A percentile compares a stretch with the other conserved stretches of the same genome.
phyloP scores from a whole-genome alignment of 2,888 invertebrate species.

The Euplexia lucipara region DNA sequence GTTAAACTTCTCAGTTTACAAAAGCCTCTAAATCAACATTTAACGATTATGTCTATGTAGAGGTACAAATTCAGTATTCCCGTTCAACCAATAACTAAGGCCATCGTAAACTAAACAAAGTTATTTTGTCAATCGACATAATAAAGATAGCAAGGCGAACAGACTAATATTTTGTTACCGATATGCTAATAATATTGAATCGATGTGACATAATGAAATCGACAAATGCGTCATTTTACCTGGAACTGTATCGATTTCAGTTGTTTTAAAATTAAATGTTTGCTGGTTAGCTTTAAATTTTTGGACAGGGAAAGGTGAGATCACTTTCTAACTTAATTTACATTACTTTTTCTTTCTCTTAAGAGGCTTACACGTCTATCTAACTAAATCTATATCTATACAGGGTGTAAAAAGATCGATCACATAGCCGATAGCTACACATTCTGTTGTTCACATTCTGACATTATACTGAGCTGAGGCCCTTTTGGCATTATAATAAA shows the following conservation, averaged over 20 bases:
- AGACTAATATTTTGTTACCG: constrained; percentile 50
- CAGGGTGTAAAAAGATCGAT: too few relatives aligned
- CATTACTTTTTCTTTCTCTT: too few relatives aligned
- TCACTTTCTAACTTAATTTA: too few relatives aligned
- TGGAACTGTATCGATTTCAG: background rate
- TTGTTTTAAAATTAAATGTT: too few relatives aligned
- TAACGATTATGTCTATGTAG: constrained; percentile 25
- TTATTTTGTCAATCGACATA: constrained; percentile 60
- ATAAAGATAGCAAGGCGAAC: constrained; percentile 55
- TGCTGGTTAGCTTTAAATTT: background rate
- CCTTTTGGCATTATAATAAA: too few relatives aligned
- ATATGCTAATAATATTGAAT: constrained; percentile 48
- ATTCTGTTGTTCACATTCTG: too few relatives aligned
- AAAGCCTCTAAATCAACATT: constrained; percentile 12
- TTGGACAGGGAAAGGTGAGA: background rate
- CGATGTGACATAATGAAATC: constrained; percentile 37
- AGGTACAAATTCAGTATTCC: constrained; percentile 21
- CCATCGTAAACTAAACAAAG: constrained; percentile 52
- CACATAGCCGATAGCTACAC: too few relatives aligned
- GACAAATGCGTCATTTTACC: constrained; percentile 26
- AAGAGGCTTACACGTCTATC: too few relatives aligned
- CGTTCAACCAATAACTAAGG: constrained; percentile 21
- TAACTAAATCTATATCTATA: too few relatives aligned
- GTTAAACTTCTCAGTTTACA: background rate
- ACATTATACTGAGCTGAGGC: too few relatives aligned